Conservation (phyloP, 2,113 vertebrate species). For the Perca fluviatilis region DNA sequence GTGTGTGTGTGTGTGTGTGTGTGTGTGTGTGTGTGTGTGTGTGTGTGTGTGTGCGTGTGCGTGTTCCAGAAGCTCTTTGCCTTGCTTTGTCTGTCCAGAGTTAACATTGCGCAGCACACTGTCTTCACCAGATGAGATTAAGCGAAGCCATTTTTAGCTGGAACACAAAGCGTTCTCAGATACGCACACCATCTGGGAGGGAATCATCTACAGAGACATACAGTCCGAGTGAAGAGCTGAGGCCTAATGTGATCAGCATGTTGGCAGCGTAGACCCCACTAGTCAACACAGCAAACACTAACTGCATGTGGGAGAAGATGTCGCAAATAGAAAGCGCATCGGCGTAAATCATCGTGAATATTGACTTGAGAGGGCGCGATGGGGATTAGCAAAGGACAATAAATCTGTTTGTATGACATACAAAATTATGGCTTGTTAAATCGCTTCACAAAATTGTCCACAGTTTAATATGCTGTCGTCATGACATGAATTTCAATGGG, state of each 20-base stretch:
- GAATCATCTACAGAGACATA: conserved; percentile 24
- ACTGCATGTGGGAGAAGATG: not conserved
- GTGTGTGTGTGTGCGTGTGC: no score
- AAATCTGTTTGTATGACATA: conserved; percentile 20
- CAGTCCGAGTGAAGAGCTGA: conserved; percentile 11
- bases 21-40: not conserved
- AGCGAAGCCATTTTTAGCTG: conserved; percentile 53
- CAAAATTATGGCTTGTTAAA: conserved; percentile 10
- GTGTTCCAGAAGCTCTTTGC: not conserved
- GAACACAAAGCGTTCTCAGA: conserved; percentile 53
- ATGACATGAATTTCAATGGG: not conserved
- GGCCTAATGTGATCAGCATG: conserved; percentile 45
- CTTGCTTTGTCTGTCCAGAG: conserved; percentile 4
- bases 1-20: not conserved
- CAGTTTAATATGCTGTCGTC: not conserved
- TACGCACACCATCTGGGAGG: conserved; percentile 23
- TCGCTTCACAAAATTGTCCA: not conserved
- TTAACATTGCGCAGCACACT: conserved; percentile 27
- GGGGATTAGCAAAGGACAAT: conserved; percentile 22
- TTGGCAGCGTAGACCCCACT: conserved; percentile 13
- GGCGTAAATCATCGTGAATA: conserved; percentile 27
- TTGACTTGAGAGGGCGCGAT: not conserved
- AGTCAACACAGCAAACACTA: not conserved
- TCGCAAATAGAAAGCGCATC: conserved; percentile 4
- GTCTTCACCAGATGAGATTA: conserved; percentile 46